A percentile compares a stretch with the other conserved stretches of the same genome.
These are phyloP conservation scores for Lordiphosa clarofinis DNA, from an alignment of 1,140 invertebrate species.

Conservation along the genomic window DNA sequence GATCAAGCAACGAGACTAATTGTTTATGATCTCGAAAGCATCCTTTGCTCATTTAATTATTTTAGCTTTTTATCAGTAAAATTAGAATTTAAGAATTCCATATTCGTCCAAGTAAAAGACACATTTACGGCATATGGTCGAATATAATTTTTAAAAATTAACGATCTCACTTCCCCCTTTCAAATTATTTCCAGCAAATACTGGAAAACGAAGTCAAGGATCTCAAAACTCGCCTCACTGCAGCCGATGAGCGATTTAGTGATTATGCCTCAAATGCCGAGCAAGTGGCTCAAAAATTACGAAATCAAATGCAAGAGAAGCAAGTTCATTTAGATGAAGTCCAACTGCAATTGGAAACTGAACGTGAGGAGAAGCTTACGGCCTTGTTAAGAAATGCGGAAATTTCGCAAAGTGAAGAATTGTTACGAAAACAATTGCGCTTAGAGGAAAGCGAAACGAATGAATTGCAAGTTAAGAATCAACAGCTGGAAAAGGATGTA, in stretches of 20 bases:
- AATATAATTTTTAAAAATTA: no score
- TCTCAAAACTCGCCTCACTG: slow-evolving; percentile 56
- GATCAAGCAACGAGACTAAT: no score
- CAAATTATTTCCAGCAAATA: slow-evolving; percentile 44
- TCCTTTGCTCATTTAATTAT: no score
- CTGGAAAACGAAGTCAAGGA: slow-evolving; percentile 62
- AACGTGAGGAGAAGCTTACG: slow-evolving; percentile 87
- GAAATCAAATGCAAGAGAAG: slow-evolving; percentile 49
- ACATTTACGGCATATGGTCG: no score
- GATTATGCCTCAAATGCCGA: slow-evolving; percentile 75
- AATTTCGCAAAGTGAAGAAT: slow-evolving; percentile 89
- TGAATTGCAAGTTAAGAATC: slow-evolving; percentile 81
- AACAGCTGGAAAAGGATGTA: slow-evolving; percentile 78
- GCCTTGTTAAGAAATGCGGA: slow-evolving; percentile 89
- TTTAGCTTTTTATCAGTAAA: no score
- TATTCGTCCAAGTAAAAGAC: no score
- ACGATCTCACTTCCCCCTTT: no score
- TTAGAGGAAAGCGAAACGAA: slow-evolving; percentile 78
- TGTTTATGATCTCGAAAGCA: no score
- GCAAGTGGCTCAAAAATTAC: slow-evolving; percentile 57
- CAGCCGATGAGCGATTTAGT: slow-evolving; percentile 71
- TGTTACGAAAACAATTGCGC: slow-evolving; percentile 86
- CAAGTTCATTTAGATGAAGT: slow-evolving; percentile 58
- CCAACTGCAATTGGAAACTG: slow-evolving; percentile 79
- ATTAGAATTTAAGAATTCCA: no score